phyloP scores from a whole-genome alignment of 2,113 vertebrate genomes.

The Rousettus leschenaultii region DNA sequence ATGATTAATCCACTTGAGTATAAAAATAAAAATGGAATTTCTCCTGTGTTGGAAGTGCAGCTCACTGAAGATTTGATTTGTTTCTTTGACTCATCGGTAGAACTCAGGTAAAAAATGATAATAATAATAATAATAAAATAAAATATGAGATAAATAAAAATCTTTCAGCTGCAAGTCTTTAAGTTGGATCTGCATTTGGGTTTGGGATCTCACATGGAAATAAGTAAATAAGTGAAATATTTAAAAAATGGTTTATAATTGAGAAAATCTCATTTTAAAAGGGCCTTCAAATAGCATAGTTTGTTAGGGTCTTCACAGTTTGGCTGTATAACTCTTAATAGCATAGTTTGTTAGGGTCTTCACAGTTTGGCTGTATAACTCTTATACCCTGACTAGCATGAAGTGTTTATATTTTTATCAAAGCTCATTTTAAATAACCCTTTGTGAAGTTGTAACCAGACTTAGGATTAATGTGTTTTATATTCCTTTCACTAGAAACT shows the following conservation, averaged over 20 bases:
- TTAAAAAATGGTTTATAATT: neutral
- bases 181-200: neutral
- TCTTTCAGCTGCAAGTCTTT: neutral
- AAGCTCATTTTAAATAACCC: slow-evolving; percentile 60
- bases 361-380: neutral
- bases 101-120: slow-evolving; percentile 86
- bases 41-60: slow-evolving; percentile 85
- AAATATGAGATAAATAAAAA: neutral
- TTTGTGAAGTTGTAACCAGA: neutral
- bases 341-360: too few species aligned
- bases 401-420: neutral
- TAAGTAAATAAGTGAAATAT: neutral
- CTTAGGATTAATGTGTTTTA: slow-evolving; percentile 52
- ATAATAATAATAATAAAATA: neutral
- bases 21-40: slow-evolving; percentile 73
- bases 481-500: slow-evolving; percentile 81
- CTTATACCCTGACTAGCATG: neutral
- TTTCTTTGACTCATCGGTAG: slow-evolving; percentile 91
- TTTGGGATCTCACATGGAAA: neutral
- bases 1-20: slow-evolving; percentile 84
- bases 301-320: neutral
- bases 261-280: neutral
- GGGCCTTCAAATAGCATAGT: neutral
- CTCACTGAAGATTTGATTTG: slow-evolving; percentile 88
- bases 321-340: neutral